Conservation (phyloP, 2,888 invertebrate species). For the Drosophila lutescens region DNA sequence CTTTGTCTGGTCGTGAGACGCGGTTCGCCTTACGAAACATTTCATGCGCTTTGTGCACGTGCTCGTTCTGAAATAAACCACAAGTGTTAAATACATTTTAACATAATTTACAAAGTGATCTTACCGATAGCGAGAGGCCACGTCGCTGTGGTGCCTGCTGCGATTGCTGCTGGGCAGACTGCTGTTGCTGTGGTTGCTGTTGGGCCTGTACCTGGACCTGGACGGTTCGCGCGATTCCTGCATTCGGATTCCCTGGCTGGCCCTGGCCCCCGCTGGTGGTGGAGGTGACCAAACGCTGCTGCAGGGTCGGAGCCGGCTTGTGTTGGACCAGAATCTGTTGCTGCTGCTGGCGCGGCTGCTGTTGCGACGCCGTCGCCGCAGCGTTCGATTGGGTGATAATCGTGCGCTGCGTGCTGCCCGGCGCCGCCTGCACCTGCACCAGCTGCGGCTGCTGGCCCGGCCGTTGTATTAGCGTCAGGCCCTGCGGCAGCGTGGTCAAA, state of each 20-base stretch:
- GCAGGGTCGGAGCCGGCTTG: constrained; percentile 77
- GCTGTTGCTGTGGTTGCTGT: constrained; percentile 76
- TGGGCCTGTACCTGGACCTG: constrained; percentile 80
- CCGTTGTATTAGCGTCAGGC: constrained; percentile 84
- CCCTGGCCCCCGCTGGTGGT: constrained; percentile 66
- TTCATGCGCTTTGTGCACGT: constrained; percentile 98
- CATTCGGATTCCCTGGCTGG: constrained; percentile 55
- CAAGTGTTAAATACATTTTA: not conserved
- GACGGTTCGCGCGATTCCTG: constrained; percentile 75
- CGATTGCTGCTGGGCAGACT: constrained; percentile 61
- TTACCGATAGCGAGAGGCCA: constrained; percentile 83
- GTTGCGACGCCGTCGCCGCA: constrained; percentile 69
- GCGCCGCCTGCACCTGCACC: constrained; percentile 83
- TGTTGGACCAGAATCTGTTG: constrained; percentile 83
- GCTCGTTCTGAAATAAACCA: constrained; percentile 89
- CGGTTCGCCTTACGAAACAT: constrained; percentile 98
- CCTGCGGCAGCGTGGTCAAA: constrained; percentile 83
- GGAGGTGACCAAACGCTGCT: constrained; percentile 79
- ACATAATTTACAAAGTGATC: constrained; percentile 10
- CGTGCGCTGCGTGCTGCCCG: constrained; percentile 81
- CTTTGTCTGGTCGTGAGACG: constrained; percentile 98
- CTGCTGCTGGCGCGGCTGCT: constrained; percentile 82
- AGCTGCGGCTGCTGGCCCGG: constrained; percentile 84
- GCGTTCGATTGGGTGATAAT: constrained; percentile 81
- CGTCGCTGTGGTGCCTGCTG: constrained; percentile 81